Evolutionary conservation across 2,113 vertebrate species (phyloP).

Genomic region (Corythornis madagascariensis): DNA sequence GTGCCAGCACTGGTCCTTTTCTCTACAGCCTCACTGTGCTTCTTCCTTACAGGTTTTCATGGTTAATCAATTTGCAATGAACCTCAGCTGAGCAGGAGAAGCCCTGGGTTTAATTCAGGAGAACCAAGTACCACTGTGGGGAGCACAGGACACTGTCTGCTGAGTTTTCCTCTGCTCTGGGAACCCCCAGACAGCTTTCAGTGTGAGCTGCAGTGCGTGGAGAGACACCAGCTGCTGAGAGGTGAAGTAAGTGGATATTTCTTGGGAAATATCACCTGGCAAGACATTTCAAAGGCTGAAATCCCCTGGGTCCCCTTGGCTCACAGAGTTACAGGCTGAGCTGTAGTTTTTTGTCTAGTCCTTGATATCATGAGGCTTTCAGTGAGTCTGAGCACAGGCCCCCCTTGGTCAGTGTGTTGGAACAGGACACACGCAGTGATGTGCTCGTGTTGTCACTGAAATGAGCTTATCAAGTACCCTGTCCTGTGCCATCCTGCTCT

Average conservation of each 20-base stretch:
- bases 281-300: not conserved
- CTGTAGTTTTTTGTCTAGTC: not conserved
- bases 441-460: not conserved
- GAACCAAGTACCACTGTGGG: not conserved
- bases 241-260: not conserved
- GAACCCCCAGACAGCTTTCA: not conserved
- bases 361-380: not conserved
- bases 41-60: not conserved
- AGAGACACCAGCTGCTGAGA: not conserved
- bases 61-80: not conserved
- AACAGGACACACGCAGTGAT: accelerated
- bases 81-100: not conserved
- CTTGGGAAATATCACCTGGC: not conserved
- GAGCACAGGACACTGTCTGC: not conserved
- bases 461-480: not conserved
- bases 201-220: accelerated
- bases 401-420: not conserved
- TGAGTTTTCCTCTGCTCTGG: not conserved
- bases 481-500: not conserved
- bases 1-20: not conserved
- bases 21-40: not conserved
- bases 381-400: accelerated
- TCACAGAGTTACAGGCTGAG: not conserved
- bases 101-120: not conserved
- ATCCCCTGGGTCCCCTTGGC: not conserved